Conservation (phyloP, 2,113 vertebrate genomes). For the Fukomys damarensis region DNA sequence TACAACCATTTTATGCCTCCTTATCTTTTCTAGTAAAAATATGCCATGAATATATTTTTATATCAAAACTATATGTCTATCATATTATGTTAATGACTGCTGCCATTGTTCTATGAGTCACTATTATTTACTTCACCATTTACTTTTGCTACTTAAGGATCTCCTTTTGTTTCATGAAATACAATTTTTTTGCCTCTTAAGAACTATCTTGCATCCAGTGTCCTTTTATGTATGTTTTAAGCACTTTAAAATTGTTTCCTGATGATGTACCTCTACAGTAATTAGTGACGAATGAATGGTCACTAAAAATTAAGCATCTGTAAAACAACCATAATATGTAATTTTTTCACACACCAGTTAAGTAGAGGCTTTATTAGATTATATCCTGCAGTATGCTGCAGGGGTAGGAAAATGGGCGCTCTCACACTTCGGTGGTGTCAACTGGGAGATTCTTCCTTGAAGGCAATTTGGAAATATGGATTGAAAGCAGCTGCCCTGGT, state of each 20-base stretch:
- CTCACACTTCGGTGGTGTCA: not conserved
- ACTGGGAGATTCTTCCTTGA: not conserved
- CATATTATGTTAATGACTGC: not conserved
- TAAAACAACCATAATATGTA: not conserved
- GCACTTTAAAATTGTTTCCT: not conserved
- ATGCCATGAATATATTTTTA: not conserved
- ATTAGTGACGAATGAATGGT: constrained; percentile 23
- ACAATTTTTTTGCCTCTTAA: not conserved
- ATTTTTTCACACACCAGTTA: not conserved
- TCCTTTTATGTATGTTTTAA: not conserved
- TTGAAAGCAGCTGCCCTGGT: constrained; percentile 38
- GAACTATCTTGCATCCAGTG: not conserved
- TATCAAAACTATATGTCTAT: not conserved
- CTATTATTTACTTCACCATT: not conserved
- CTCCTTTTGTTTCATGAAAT: constrained; percentile 1
- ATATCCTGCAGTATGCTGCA: no score
- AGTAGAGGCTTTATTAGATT: not conserved
- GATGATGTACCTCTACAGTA: not conserved
- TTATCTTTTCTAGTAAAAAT: constrained; percentile 34
- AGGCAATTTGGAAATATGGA: constrained; percentile 51
- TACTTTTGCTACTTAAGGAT: not conserved
- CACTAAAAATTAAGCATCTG: not conserved
- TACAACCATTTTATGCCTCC: not conserved
- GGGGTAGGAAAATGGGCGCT: fast-evolving
- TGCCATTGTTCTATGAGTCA: not conserved